These are phyloP conservation scores for Alauda arvensis DNA, from an alignment of 2,797 vertebrate species.

Conservation along the genomic window DNA sequence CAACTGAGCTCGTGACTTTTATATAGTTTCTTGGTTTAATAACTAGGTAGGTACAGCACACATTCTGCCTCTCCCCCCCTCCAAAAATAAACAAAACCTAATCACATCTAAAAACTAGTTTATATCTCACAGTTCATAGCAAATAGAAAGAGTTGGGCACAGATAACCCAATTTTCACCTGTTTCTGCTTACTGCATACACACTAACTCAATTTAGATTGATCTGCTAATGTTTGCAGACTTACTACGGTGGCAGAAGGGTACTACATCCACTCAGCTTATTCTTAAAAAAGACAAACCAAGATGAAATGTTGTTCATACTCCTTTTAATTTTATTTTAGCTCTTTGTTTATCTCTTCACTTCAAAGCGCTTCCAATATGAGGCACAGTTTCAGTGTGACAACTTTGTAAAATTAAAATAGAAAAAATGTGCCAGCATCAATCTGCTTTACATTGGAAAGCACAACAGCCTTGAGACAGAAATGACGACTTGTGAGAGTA, in stretches of 20 bases:
- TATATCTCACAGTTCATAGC: conserved; percentile 70
- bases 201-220: conserved; percentile 77
- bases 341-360: conserved; percentile 67
- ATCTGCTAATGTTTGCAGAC: conserved; percentile 72
- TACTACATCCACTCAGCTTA: conserved; percentile 65
- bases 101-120: conserved; percentile 73
- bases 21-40: conserved; percentile 52
- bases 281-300: conserved; percentile 47
- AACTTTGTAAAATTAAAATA: conserved; percentile 69
- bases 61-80: conserved; percentile 36
- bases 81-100: conserved; percentile 62
- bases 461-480: conserved; percentile 56
- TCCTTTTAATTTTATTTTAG: conserved; percentile 74
- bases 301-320: conserved; percentile 66
- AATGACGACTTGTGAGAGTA: conserved; percentile 41
- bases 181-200: conserved; percentile 76
- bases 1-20: conserved; percentile 9
- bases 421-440: conserved; percentile 57
- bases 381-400: conserved; percentile 58
- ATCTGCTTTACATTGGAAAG: conserved; percentile 60
- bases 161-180: conserved; percentile 81
- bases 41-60: conserved; percentile 43
- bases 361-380: conserved; percentile 65
- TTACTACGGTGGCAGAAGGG: conserved; percentile 60
- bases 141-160: conserved; percentile 69